phyloP scores from a whole-genome alignment of 2,888 invertebrate genomes.

The Eilema caniola region DNA sequence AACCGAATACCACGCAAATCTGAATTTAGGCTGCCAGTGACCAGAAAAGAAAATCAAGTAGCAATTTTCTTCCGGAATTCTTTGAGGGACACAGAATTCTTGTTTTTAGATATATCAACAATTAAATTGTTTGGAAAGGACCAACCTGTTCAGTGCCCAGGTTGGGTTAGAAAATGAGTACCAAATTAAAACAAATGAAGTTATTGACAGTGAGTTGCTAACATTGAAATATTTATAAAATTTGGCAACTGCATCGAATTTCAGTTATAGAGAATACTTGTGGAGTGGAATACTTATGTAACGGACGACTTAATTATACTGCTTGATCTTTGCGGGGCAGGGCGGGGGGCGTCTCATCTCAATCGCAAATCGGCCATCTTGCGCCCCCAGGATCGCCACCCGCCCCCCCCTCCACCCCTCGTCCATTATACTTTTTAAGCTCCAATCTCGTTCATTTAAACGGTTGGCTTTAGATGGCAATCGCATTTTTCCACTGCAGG shows the following conservation, averaged over 20 bases:
- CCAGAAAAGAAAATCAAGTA: no score
- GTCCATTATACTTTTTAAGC: slow-evolving; percentile 92
- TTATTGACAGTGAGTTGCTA: neutral
- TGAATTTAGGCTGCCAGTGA: no score
- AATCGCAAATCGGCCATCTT: slow-evolving; percentile 88
- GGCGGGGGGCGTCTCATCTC: slow-evolving; percentile 83
- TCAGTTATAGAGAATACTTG: slow-evolving; percentile 23
- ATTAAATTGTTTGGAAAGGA: no score
- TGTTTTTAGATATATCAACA: no score
- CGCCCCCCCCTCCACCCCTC: slow-evolving; percentile 77
- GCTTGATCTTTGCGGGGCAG: slow-evolving; percentile 79
- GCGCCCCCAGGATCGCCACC: slow-evolving; percentile 83
- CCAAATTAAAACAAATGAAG: neutral
- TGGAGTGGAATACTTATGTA: slow-evolving; percentile 61
- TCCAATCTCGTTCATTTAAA: slow-evolving; percentile 91
- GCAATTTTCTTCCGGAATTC: no score
- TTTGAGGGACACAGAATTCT: no score
- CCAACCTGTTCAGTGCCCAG: neutral
- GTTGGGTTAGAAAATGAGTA: neutral
- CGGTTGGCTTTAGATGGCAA: slow-evolving; percentile 90
- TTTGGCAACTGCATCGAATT: neutral
- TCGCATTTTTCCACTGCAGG: slow-evolving; percentile 91
- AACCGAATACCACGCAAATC: no score
- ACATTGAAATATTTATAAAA: neutral
- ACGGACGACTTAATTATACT: slow-evolving; percentile 83